Base-by-base conservation (phyloP, 2,888 invertebrate species). In the Sabellastarte sp. region DNA sequence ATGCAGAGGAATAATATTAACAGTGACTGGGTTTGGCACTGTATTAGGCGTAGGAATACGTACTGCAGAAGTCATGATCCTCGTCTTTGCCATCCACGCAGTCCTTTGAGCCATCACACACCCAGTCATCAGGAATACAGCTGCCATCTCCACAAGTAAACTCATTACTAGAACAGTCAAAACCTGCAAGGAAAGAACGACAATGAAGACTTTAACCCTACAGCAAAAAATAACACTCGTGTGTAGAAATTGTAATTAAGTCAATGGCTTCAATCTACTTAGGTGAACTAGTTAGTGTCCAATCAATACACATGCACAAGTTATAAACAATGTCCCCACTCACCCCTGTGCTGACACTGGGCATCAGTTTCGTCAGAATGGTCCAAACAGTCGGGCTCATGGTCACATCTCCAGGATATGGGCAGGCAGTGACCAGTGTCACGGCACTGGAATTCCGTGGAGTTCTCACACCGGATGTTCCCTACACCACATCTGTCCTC, bases 391-490 rank as follows among this genome's bases (percentile, higher is more conserved):
- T 80, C 78, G 30, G 73, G 72, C 59, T 74, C 73, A 1, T 76
- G 80, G 70, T 85, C 85, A 76, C 92, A 92, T 63, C 89, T 86
- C 91, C 90, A 91, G 33, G 87, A 86, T 51, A 88, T 88, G 84
- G 89, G 88, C 76, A 91, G 90, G 83, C 93, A 93, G 57, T 57
- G 32, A 1, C 57, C 26, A 29, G 57, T 31, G 5, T 24, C 26
- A n/a, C 15, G 29, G n/a, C 57, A 57, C 1, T 24, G 29, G 57
- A 57, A 57, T 32, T 57, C 57, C n/a, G n/a, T n/a, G 2, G 30
- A 26, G 1, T 10, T 3, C 20, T 57, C 31, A n/a, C 57, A 57
- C 31, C 32, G 20, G 15, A 26, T 26, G 57, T 29, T 28, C 57
- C 59, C 58, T n/a, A n/a, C n/a, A n/a, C n/a, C n/a, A 63, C 70